phyloP scores from a whole-genome alignment of 2,888 invertebrate genomes.

The Erynnis tages region DNA sequence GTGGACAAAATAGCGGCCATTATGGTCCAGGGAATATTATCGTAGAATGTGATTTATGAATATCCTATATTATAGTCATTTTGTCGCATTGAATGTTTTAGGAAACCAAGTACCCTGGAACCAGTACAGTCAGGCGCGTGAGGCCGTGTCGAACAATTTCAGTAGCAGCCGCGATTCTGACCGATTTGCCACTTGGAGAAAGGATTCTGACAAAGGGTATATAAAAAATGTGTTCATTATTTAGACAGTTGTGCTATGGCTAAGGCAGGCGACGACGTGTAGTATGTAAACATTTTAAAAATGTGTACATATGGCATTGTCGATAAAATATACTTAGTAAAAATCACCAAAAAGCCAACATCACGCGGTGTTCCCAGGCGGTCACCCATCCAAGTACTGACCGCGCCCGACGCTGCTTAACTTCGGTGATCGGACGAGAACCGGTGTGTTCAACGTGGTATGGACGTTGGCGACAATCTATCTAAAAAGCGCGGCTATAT shows the following conservation, averaged over 20 bases:
- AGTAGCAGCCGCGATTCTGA: constrained; percentile 46
- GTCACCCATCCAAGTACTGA: constrained; percentile 52
- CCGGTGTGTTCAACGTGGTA: constrained; percentile 40
- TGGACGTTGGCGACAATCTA: constrained; percentile 36
- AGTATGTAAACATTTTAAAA: no score
- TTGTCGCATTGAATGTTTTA: constrained; percentile 35
- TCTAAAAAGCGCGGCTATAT: no score
- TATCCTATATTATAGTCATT: no score
- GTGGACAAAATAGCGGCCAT: no score
- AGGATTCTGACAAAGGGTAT: constrained; percentile 51
- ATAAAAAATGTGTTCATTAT: no score
- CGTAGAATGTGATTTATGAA: no score
- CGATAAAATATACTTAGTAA: no score
- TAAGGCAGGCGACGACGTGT: no score
- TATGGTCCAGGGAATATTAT: no score
- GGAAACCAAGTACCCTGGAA: constrained; percentile 63
- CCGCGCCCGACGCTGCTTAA: constrained; percentile 46
- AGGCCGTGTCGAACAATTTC: constrained; percentile 53
- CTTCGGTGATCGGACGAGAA: constrained; percentile 51
- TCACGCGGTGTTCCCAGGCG: constrained; percentile 55
- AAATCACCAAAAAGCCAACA: constrained; percentile 40
- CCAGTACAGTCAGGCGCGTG: constrained; percentile 63
- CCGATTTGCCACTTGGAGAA: constrained; percentile 40
- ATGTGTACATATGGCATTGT: no score
- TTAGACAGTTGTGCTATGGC: no score